These are phyloP conservation scores for Marisa cornuarietis DNA, from an alignment of 1,140 invertebrate genomes.

Conservation along the genomic window DNA sequence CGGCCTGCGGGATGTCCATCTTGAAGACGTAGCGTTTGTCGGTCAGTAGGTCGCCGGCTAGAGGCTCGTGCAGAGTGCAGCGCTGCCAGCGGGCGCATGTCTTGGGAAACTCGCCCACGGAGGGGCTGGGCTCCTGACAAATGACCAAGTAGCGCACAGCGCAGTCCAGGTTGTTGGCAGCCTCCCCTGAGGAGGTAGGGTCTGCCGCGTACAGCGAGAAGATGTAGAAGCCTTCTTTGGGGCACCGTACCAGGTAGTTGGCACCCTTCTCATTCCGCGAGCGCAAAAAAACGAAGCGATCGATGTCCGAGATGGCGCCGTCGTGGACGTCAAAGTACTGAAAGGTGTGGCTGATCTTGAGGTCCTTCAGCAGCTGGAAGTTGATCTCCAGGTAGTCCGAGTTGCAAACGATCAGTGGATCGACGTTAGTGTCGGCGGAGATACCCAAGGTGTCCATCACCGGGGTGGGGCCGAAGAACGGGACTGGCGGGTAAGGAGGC, in stretches of 20 bases:
- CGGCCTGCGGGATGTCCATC: conserved; percentile 58
- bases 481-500: conserved; percentile 57
- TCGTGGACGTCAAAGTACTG: conserved; percentile 59
- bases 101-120: conserved; percentile 55
- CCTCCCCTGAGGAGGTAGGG: conserved; percentile 26
- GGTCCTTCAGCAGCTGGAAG: conserved; percentile 53
- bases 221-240: conserved; percentile 62
- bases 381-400: conserved; percentile 55
- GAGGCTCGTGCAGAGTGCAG: conserved; percentile 61
- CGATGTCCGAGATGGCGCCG: conserved; percentile 56
- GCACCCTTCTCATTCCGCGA: conserved; percentile 52
- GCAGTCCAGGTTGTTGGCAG: conserved; percentile 53
- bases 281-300: conserved; percentile 59
- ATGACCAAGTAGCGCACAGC: conserved; percentile 61
- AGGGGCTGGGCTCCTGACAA: conserved; percentile 57
- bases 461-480: conserved; percentile 61
- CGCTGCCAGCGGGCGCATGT: conserved; percentile 61
- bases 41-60: conserved; percentile 58
- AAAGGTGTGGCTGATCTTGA: conserved; percentile 60
- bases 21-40: conserved; percentile 56
- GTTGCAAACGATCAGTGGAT: conserved; percentile 57
- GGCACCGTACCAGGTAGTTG: conserved; percentile 60
- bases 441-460: conserved; percentile 56
- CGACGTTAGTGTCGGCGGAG: conserved; percentile 47
- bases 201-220: conserved; percentile 60